Evolutionary conservation across 2,113 vertebrate genomes (phyloP), one percentile per base, ranked within the genome.

Genomic region (Dendrocopos noguchii): DNA sequence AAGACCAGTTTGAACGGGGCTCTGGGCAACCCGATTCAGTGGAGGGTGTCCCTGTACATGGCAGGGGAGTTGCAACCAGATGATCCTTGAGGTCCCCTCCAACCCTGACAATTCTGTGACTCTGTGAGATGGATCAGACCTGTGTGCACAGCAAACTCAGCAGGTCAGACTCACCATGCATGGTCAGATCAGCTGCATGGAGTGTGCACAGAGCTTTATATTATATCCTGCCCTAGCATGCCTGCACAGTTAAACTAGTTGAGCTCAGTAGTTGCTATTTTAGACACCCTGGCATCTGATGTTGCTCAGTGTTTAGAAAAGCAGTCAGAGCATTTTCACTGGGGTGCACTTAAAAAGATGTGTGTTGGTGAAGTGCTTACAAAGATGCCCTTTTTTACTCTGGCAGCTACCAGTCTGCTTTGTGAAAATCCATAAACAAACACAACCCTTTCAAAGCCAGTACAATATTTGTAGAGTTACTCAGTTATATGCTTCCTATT

Each of bases 211-310:
- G 80, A 56, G 53, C 72, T 88, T 78, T 90, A 6, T 39, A 29
- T 24, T 80, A 47, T 16, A 75, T 80, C 80, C 31, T 87, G 79
- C 87, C 84, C 91, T 83, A 60, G 90, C 22, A 2, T 94, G 93
- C 91, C 87, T 80, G 72, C 53, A 34, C 61, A 95, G 90, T 85
- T 95, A 71, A 91, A 95, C 85, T 46, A 71, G 82, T 87, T 77
- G 91, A 91, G 85, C 93, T 86, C 85, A 63, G 90, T 91, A 46
- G 94, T 88, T 95, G 88, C 95, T 96, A 95, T 96, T 96, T 96
- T 95, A 88, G 79, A 95, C 92, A 93, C 92, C 76, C 80, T 93
- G 94, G 94, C 92, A 95, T 96, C 68, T 95, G 82, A 80, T 87
- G 72, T 91, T 93, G 87, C 87, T 85, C 77, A 65, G 82, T 95